Conservation (phyloP, 2,888 invertebrate genomes). For the Tenthredo amoena region DNA sequence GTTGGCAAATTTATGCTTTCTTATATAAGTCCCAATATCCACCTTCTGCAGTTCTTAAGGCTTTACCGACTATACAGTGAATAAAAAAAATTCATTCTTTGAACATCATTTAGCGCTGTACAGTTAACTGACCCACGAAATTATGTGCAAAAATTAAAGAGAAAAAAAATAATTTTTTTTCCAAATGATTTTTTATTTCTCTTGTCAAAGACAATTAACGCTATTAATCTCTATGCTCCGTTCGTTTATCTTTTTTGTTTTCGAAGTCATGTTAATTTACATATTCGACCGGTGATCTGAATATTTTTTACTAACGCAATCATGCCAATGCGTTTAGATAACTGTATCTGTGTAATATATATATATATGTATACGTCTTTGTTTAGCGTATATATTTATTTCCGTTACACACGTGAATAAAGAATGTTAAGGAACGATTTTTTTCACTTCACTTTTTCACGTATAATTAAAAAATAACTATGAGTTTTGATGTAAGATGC, state of each 20-base stretch:
- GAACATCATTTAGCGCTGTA: background rate
- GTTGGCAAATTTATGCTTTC: background rate
- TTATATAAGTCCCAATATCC: background rate
- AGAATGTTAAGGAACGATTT: background rate
- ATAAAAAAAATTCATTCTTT: background rate
- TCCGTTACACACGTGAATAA: background rate
- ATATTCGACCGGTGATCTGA: background rate
- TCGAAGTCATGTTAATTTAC: background rate
- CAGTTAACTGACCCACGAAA: background rate
- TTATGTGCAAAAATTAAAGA: background rate
- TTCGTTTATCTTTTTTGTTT: background rate
- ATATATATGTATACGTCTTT: background rate
- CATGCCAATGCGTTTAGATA: too few species aligned
- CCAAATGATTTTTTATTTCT: background rate
- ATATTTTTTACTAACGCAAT: background rate
- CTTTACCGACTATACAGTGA: background rate
- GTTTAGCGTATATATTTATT: background rate
- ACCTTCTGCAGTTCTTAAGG: background rate
- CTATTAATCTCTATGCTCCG: background rate
- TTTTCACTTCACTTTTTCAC: background rate
- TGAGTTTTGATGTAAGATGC: background rate
- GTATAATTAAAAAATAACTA: background rate
- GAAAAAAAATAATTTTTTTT: background rate
- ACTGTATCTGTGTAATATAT: background rate
- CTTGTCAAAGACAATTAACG: background rate